Evolutionary conservation across 1,140 invertebrate species (phyloP).

Genomic region (Hypsibius dujardini): DNA sequence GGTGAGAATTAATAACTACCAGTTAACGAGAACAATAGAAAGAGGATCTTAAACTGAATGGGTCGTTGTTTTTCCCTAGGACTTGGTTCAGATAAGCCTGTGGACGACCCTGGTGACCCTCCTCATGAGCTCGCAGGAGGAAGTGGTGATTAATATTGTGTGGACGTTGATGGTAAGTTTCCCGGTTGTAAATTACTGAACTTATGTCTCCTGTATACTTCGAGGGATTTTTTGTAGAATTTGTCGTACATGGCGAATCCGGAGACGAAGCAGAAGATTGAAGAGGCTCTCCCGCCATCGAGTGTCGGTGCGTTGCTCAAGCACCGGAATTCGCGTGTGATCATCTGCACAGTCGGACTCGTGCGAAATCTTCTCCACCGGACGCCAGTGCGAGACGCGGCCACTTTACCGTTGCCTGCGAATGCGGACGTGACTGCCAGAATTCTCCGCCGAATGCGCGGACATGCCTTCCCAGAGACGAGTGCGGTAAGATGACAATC

Average conservation of each 20-base stretch:
- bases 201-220: not conserved
- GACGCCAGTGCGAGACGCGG: not conserved
- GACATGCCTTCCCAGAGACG: not conserved
- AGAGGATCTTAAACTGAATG: not conserved
- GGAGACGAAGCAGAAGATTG: not conserved
- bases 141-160: not conserved
- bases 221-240: not conserved
- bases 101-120: not conserved
- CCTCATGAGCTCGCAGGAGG: not conserved
- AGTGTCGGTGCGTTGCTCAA: not conserved
- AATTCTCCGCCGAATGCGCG: not conserved
- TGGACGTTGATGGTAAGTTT: slow-evolving; percentile 2
- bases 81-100: not conserved
- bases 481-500: not conserved
- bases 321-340: not conserved
- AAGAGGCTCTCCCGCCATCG: not conserved
- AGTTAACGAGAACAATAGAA: not conserved
- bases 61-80: slow-evolving; percentile 2
- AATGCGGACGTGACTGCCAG: not conserved
- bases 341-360: not conserved
- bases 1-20: not conserved
- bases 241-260: not conserved
- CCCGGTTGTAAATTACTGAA: not conserved
- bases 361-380: not conserved
- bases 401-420: not conserved